Conservation (phyloP, 2,888 invertebrate species). For the Petrolisthes manimaculis region DNA sequence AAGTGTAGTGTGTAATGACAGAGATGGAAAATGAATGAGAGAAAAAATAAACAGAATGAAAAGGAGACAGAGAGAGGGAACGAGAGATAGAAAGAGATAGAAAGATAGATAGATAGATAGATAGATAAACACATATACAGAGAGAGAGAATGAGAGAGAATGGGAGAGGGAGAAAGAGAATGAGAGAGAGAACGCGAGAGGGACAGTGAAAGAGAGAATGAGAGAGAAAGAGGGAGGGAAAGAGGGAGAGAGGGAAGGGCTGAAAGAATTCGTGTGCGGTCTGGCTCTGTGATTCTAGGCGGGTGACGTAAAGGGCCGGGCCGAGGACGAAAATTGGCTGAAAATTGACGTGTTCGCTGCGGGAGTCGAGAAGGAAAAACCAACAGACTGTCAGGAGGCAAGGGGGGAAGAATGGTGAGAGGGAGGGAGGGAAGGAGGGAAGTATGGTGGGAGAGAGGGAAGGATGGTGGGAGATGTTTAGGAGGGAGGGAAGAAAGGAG, state of each 20-base stretch:
- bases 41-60: no score
- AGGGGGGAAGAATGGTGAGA: not conserved
- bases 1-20: not conserved
- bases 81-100: no score
- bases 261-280: not conserved
- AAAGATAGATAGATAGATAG: no score
- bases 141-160: not conserved
- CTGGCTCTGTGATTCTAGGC: not conserved
- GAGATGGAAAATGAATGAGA: not conserved
- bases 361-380: not conserved
- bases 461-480: not conserved
- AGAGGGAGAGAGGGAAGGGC: not conserved
- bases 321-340: not conserved
- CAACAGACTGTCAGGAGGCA: not conserved
- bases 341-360: not conserved
- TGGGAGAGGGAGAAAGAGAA: not conserved
- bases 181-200: not conserved
- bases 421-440: not conserved
- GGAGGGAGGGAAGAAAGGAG: no score
- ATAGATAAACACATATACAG: not conserved
- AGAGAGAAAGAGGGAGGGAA: not conserved
- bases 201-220: not conserved
- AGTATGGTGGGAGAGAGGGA: not conserved
- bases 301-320: not conserved
- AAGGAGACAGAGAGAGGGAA: not conserved